Conservation (phyloP, 2,888 invertebrate genomes). For the Diadegma fenestrale region DNA sequence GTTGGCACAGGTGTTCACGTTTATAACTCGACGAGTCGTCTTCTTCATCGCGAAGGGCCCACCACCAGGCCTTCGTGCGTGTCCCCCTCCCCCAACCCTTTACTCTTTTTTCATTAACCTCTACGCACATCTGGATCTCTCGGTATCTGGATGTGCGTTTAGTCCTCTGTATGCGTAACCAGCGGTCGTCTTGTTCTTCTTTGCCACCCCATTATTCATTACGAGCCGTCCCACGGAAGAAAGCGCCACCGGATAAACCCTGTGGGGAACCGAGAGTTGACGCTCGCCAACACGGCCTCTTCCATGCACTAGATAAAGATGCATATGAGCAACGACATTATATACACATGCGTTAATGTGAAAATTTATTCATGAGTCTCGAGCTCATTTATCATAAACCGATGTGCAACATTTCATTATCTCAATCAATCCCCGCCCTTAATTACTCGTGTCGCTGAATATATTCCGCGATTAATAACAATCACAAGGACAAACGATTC, state of each 20-base stretch:
- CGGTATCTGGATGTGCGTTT: neutral
- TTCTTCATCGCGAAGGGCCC: conserved; percentile 41
- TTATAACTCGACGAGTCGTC: conserved; percentile 75
- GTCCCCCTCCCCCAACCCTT: conserved; percentile 1
- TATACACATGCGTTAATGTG: conserved; percentile 14
- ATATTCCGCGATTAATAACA: neutral
- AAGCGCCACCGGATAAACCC: conserved; percentile 71
- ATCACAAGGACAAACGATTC: neutral
- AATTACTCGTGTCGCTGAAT: neutral
- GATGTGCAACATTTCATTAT: neutral
- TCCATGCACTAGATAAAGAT: conserved; percentile 20
- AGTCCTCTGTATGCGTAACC: neutral
- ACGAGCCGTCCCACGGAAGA: conserved; percentile 59
- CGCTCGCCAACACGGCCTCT: conserved; percentile 39
- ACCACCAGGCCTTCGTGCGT: conserved; percentile 34
- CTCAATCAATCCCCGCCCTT: neutral
- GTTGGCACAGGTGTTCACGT: conserved; percentile 84
- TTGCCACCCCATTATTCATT: conserved; percentile 71
- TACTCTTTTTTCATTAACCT: conserved; percentile 46
- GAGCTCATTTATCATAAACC: neutral
- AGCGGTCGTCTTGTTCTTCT: conserved; percentile 31
- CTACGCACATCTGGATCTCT: conserved; percentile 31
- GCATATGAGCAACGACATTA: conserved; percentile 17
- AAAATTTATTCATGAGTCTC: conserved; percentile 13
- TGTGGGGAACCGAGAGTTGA: conserved; percentile 71